A percentile compares a stretch with the other conserved stretches of the same genome.
phyloP scores from a whole-genome alignment of 2,797 vertebrate genomes.

The Rallus crepitans region DNA sequence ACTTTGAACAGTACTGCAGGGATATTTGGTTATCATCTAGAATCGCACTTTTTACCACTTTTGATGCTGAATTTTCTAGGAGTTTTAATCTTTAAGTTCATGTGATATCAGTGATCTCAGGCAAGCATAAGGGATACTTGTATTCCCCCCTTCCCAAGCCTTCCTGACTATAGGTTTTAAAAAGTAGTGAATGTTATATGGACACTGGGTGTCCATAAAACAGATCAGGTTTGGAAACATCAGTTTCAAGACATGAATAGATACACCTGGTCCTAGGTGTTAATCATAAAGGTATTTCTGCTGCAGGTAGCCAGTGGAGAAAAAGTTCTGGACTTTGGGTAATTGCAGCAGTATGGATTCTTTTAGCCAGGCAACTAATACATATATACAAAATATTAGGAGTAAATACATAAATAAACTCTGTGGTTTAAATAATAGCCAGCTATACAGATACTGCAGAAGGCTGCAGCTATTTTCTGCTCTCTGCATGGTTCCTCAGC shows the following conservation, averaged over 20 bases:
- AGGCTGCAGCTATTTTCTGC: slow-evolving; percentile 51
- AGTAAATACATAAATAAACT: slow-evolving; percentile 16
- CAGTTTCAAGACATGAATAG: background rate
- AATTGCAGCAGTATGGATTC: background rate
- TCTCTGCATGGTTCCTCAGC: slow-evolving; percentile 44
- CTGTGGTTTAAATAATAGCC: background rate
- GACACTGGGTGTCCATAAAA: background rate
- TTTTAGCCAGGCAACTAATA: background rate
- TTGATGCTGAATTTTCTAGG: background rate
- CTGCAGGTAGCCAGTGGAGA: background rate
- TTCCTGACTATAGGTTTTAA: background rate
- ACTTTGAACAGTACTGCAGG: background rate
- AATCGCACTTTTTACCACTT: background rate
- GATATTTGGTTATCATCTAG: background rate
- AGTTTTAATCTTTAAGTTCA: background rate
- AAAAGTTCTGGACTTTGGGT: background rate
- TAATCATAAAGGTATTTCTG: background rate
- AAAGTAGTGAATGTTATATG: background rate
- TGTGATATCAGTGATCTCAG: background rate
- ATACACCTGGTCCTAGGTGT: background rate
- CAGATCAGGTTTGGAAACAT: background rate
- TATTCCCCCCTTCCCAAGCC: background rate
- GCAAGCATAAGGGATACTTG: background rate
- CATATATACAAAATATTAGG: background rate
- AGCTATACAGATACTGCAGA: background rate